These are phyloP conservation scores for Athrips mouffetella DNA, from an alignment of 2,888 invertebrate species.

Conservation along the genomic window DNA sequence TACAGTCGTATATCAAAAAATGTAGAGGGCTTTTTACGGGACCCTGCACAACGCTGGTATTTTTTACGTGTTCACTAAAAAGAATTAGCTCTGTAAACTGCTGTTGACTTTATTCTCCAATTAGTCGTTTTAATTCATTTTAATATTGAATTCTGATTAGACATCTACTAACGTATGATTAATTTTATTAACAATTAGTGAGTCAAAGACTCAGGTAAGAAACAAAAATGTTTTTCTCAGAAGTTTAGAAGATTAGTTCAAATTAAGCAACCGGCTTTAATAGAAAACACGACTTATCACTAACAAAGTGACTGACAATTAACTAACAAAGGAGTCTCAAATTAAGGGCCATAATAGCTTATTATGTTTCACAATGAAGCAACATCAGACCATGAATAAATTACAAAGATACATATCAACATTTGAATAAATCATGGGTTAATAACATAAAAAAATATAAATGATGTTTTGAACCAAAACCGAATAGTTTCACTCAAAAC, in stretches of 20 bases:
- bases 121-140: too few relatives aligned
- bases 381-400: constrained; percentile 8
- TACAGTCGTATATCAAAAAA: too few relatives aligned
- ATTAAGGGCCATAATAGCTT: constrained; percentile 1
- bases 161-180: too few relatives aligned
- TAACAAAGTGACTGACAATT: constrained; percentile 7
- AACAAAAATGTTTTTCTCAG: too few relatives aligned
- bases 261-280: not conserved
- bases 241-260: not conserved
- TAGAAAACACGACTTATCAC: constrained; percentile 1
- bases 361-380: constrained; percentile 6
- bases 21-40: too few relatives aligned
- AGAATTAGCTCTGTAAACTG: too few relatives aligned
- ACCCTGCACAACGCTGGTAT: too few relatives aligned
- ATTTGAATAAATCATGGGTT: constrained; percentile 5
- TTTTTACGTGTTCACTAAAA: too few relatives aligned
- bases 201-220: too few relatives aligned
- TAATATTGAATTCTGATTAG: too few relatives aligned
- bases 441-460: constrained; percentile 10
- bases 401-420: constrained; percentile 4
- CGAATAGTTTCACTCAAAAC: constrained; percentile 10
- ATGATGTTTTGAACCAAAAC: constrained; percentile 12
- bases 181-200: too few relatives aligned
- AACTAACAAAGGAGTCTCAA: not conserved
- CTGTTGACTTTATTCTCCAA: too few relatives aligned